These are phyloP conservation scores for Turnix velox DNA, from an alignment of 2,113 vertebrate species.

Conservation along the genomic window DNA sequence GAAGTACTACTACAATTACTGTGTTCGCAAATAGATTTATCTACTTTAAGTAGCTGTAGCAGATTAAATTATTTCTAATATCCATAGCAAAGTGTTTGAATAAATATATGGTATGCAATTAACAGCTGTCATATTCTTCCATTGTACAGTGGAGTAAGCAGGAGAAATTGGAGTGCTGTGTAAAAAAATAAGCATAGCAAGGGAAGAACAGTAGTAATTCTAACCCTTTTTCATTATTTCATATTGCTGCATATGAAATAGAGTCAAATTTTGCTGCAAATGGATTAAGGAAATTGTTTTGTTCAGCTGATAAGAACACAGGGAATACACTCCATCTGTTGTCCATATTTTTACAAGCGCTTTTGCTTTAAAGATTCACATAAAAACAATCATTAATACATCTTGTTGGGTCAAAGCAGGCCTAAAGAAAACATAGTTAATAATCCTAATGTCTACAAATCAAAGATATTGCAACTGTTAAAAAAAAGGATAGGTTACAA, in stretches of 20 bases:
- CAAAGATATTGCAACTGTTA: background rate
- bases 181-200: background rate
- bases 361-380: slow-evolving; percentile 3
- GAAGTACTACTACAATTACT: background rate
- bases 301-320: background rate
- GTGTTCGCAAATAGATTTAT: background rate
- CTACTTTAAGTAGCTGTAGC: background rate
- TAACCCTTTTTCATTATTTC: background rate
- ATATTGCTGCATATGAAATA: background rate
- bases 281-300: background rate
- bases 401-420: background rate
- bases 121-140: background rate
- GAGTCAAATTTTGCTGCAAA: background rate
- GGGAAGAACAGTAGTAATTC: background rate
- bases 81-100: background rate
- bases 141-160: background rate
- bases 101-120: background rate
- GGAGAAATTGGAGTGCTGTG: background rate
- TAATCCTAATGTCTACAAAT: background rate
- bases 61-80: background rate
- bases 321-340: background rate
- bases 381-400: background rate
- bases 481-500: background rate
- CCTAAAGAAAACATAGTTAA: background rate
- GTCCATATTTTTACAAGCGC: background rate